Percentiles rank a stretch among this genome's conserved stretches.
These are phyloP conservation scores for Tretioscincus oriximinensis DNA, from an alignment of 2,113 vertebrate genomes.

Conservation along the genomic window DNA sequence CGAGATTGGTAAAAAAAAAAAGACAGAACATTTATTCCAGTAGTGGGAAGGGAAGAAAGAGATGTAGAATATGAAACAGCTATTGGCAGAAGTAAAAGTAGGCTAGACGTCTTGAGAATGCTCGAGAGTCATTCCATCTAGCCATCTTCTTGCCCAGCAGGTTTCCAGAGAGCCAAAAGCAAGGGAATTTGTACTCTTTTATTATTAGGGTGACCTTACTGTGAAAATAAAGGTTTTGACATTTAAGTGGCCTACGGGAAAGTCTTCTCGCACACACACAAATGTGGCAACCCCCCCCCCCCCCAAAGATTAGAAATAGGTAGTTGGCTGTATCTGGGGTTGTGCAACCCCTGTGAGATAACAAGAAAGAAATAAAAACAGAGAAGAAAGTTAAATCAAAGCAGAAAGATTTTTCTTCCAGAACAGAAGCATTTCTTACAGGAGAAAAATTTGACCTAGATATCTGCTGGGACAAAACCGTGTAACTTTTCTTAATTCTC, in stretches of 20 bases:
- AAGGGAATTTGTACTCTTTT: conserved; percentile 35
- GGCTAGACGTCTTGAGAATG: conserved; percentile 44
- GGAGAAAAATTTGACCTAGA: neutral
- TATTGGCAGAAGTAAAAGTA: conserved; percentile 35
- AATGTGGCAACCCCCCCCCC: neutral
- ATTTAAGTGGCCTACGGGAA: neutral
- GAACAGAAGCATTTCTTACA: neutral
- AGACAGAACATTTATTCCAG: conserved; percentile 35
- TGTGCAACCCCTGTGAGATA: neutral
- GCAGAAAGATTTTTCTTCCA: neutral
- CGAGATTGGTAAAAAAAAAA: conserved; percentile 37
- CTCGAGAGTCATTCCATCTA: conserved; percentile 41
- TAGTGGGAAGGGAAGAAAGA: conserved; percentile 7
- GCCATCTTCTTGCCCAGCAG: conserved; percentile 36
- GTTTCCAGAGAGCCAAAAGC: conserved; percentile 34
- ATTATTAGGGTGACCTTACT: conserved; percentile 43
- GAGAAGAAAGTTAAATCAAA: neutral
- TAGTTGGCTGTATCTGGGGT: neutral
- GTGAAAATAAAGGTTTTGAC: conserved; percentile 36
- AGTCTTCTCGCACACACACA: neutral
- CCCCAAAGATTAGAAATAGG: neutral
- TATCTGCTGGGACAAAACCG: neutral
- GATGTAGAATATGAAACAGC: conserved; percentile 56
- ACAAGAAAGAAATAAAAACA: neutral
- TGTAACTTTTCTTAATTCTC: neutral